A percentile compares a stretch with the other conserved stretches of the same genome.
phyloP scores from a whole-genome alignment of 2,113 vertebrate genomes.

The Scomber scombrus region DNA sequence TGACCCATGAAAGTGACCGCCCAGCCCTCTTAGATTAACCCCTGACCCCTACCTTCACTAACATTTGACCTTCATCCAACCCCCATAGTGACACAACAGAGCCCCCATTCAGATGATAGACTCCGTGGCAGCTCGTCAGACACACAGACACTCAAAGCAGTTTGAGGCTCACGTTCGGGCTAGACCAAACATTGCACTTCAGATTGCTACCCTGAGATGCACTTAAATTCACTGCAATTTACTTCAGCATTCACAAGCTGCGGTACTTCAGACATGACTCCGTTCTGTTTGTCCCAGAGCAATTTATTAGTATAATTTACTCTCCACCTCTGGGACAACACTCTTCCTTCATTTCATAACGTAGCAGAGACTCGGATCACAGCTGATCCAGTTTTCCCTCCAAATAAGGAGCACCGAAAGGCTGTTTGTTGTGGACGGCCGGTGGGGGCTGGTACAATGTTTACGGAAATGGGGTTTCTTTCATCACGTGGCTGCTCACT shows the following conservation, averaged over 20 bases:
- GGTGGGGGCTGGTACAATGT: neutral
- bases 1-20: slow-evolving; percentile 62
- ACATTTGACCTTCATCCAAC: slow-evolving; percentile 53
- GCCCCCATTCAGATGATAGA: slow-evolving; percentile 49
- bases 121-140: slow-evolving; percentile 33
- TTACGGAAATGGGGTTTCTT: slow-evolving; percentile 42
- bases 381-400: slow-evolving; percentile 19
- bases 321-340: slow-evolving; percentile 53
- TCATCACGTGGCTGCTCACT: neutral
- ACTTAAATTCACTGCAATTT: slow-evolving; percentile 27
- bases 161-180: slow-evolving; percentile 1
- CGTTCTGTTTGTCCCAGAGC: slow-evolving; percentile 56
- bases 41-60: slow-evolving; percentile 56
- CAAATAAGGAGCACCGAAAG: slow-evolving; percentile 24
- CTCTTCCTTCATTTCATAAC: slow-evolving; percentile 59
- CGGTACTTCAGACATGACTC: slow-evolving; percentile 39
- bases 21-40: slow-evolving; percentile 61
- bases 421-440: slow-evolving; percentile 6
- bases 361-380: slow-evolving; percentile 18
- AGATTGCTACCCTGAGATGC: slow-evolving; percentile 44
- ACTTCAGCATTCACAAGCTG: slow-evolving; percentile 13
- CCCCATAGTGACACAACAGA: slow-evolving; percentile 51
- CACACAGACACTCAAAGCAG: slow-evolving; percentile 2
- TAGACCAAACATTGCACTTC: slow-evolving; percentile 54
- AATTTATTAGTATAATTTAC: slow-evolving; percentile 70